Evolutionary conservation across 2,797 vertebrate genomes (phyloP), one percentile per base, ranked within the genome.

Genomic region (Sebastes variabilis): DNA sequence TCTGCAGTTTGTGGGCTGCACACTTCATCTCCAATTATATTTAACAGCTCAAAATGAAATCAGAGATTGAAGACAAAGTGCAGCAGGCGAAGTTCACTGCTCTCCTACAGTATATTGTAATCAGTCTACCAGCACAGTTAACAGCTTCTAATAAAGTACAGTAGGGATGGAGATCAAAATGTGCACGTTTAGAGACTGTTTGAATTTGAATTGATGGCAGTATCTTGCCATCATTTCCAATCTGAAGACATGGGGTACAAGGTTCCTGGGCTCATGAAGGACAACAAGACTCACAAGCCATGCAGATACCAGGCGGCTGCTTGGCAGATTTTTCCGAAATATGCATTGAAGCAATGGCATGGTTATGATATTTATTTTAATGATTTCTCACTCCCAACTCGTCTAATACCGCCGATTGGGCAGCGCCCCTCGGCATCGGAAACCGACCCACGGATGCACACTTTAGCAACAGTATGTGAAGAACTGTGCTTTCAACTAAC

Each of bases 21-120:
- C 76, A 78, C 69, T 82, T 81, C 80, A 74, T 80, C 54, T 38
- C 82, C 72, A 72, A 79, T 90, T 83, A 71, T 77, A 79, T 85
- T 80, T 77, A 76, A 85, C 61, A 64, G 34, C 29, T 77, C 29
- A 46, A 81, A 85, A 80, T 78, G 16, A 87, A 85, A 86, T 89
- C 66, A 65, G 67, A 77, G 65, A 76, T 46, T 72, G 52, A 67
- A 65, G 76, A 79, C 42, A 55, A 62, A 70, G 8, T 36, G 42
- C 54, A 82, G 73, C 75, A 72, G 68, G 13, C n/a, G 4, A 69
- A 56, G 32, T 54, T 69, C 34, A 42, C 36, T 27, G 56, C 61
- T 80, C 62, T 69, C 27, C 49, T 66, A 24, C 29, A 58, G 6
- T 27, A 20, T 46, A 38, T 24, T 62, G 36, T 25, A 62, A 52